Evolutionary conservation across 2,797 vertebrate genomes (phyloP), one percentile per base, ranked within the genome.

Genomic region (Phrynocephalus forsythii): DNA sequence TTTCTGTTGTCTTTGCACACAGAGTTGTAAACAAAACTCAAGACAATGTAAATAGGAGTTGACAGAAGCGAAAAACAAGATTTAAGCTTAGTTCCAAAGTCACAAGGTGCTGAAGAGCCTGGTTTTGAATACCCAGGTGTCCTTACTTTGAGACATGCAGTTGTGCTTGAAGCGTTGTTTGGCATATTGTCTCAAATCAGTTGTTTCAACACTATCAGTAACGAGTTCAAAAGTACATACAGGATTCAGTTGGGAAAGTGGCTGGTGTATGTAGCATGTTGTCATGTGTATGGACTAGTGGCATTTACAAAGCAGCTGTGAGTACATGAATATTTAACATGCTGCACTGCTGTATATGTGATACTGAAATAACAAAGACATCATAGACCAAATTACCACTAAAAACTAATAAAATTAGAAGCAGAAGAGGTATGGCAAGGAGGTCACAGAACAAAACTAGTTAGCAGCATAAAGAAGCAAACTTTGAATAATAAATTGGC

Each of bases 1-100:
- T 75, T 82, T 80, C 33, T 87, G 60, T 67, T 66, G 15, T 16
- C 28, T 60, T 80, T 87, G 20, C 50, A n/a, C 22, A 85, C 22
- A 66, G 5, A 67, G 2, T 16, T 87, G 24, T 56, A 75, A 82
- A 66, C 13, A 24, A 20, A 50, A 75, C 4, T 38, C 11, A 18
- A 6, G 13, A 30, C 13, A 66, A 24, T 66, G 9, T 75, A 6
- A 20, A 68, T 3, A 72, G 30, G 48, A 69, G 8, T 79, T 80
- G 50, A 80, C 73, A 86, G 56, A 38, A 60, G 22, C 44, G 83
- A 66, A 76, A 76, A 66, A 76, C 28, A 66, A 66, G 28, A 56
- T 28, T 60, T 72, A 20, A 83, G 75, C 60, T 9, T 6, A 56
- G 30, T 72, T 52, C 67, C 67, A 68, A 48, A 4, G 67, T 20